Percentiles rank a stretch among this genome's conserved stretches.
Evolutionary conservation across 2,797 vertebrate genomes (phyloP).

Genomic region (Petrocephalus schoutedeni): DNA sequence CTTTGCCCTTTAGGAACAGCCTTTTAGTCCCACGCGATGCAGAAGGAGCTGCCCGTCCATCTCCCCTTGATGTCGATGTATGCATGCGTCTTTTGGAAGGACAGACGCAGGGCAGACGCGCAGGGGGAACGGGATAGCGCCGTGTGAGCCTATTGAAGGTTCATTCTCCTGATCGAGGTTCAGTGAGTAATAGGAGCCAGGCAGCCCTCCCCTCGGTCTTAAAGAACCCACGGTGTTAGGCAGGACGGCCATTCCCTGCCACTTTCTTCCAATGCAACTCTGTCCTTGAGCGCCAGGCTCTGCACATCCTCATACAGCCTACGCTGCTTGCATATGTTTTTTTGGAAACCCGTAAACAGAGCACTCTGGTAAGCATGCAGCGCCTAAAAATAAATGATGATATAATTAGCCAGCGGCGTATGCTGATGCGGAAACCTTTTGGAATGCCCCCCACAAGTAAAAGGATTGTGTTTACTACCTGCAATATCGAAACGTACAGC

Average conservation of each 20-base stretch:
- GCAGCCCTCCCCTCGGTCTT: slow-evolving; percentile 39
- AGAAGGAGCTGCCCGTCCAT: slow-evolving; percentile 5
- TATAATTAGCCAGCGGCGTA: not conserved
- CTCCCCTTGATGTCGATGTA: not conserved
- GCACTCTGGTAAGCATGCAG: not conserved
- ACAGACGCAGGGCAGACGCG: not conserved
- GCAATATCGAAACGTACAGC: not conserved
- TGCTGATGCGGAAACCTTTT: not conserved
- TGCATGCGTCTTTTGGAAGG: not conserved
- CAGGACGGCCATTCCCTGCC: slow-evolving; percentile 2
- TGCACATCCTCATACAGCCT: not conserved
- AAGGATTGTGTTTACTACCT: not conserved
- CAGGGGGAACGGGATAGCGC: not conserved
- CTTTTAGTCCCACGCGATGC: slow-evolving; percentile 24
- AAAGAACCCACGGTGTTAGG: slow-evolving; percentile 25
- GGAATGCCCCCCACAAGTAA: not conserved
- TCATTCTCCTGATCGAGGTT: slow-evolving; percentile 19
- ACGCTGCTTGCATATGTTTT: not conserved
- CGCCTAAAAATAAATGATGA: not conserved
- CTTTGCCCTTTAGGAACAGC: not conserved
- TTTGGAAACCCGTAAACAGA: not conserved
- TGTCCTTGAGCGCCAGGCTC: not conserved
- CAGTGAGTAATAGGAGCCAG: slow-evolving; percentile 11
- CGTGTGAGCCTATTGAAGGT: slow-evolving; percentile 15
- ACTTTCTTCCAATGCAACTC: not conserved